A percentile compares a stretch with the other conserved stretches of the same genome.
phyloP scores from a whole-genome alignment of 2,888 invertebrate species.

The Mycogona germanica region DNA sequence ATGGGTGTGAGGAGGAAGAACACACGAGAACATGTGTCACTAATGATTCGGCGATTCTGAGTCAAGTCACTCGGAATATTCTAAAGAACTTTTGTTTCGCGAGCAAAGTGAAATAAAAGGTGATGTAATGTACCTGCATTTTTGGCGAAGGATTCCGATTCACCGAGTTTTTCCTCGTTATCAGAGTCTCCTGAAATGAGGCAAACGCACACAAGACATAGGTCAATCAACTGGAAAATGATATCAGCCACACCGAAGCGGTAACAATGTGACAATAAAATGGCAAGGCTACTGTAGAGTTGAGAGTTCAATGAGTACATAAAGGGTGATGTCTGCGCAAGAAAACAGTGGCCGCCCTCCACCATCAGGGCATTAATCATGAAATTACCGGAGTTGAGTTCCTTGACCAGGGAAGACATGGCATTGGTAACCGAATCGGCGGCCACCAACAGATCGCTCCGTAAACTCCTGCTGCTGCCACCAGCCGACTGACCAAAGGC shows the following conservation, averaged over 20 bases:
- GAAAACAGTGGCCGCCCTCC: too few species aligned
- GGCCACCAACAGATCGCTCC: constrained; percentile 82
- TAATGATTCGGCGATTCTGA: too few species aligned
- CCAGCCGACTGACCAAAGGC: constrained; percentile 33
- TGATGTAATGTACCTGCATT: not conserved
- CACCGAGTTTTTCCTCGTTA: constrained; percentile 4
- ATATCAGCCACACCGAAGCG: too few species aligned
- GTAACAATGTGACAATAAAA: too few species aligned
- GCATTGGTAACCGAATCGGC: constrained; percentile 97
- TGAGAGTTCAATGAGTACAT: too few species aligned
- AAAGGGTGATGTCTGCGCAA: too few species aligned
- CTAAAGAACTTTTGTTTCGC: too few species aligned
- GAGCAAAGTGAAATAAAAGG: too few species aligned
- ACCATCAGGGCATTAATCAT: too few species aligned
- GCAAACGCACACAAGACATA: too few species aligned
- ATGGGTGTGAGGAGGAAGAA: not conserved
- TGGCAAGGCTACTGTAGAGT: too few species aligned
- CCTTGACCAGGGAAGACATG: constrained; percentile 92
- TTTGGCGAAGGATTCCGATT: not conserved
- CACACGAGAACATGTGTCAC: not conserved
- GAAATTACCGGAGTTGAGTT: constrained; percentile 69
- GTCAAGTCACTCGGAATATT: not conserved
- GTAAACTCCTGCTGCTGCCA: constrained; percentile 25
- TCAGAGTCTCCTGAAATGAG: constrained; percentile 11
- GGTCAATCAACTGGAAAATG: too few species aligned